Evolutionary conservation across 2,888 invertebrate species (phyloP).

Genomic region (Beris chalybata): DNA sequence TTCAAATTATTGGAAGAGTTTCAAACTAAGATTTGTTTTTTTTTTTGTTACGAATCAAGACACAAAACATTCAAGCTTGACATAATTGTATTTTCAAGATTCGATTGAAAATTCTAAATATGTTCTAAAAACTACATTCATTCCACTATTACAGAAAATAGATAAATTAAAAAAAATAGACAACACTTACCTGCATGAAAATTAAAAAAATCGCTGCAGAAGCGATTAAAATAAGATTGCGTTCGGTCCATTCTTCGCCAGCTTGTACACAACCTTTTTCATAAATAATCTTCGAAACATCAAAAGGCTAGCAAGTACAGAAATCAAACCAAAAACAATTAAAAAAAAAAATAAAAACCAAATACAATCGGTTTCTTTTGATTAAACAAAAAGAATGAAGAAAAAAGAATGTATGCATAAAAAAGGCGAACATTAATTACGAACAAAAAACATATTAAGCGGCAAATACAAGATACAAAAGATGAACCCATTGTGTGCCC

Average conservation of each 20-base stretch:
- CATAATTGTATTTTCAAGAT: too few relatives aligned
- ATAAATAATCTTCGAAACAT: constrained; percentile 81
- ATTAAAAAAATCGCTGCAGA: constrained; percentile 85
- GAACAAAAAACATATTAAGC: too few relatives aligned
- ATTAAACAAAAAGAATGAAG: too few relatives aligned
- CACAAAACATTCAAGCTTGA: constrained; percentile 32
- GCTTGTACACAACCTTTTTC: constrained; percentile 94
- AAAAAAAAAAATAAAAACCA: constrained; percentile 45
- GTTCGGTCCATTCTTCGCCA: constrained; percentile 93
- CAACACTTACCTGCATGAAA: constrained; percentile 84
- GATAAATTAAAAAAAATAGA: constrained; percentile 39
- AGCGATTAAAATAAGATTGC: constrained; percentile 90
- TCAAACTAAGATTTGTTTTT: neutral
- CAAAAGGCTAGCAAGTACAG: constrained; percentile 64
- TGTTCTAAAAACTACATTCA: too few relatives aligned
- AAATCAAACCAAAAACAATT: constrained; percentile 40
- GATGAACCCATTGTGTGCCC: too few relatives aligned
- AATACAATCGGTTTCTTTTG: constrained; percentile 42
- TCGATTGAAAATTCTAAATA: too few relatives aligned
- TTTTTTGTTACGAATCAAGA: neutral
- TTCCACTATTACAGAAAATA: too few relatives aligned
- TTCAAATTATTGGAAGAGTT: neutral
- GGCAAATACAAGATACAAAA: too few relatives aligned
- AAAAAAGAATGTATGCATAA: neutral
- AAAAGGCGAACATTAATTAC: constrained; percentile 16